Base-by-base conservation (phyloP, 2,797 vertebrate genomes). In the Rhodeus uyekii region DNA sequence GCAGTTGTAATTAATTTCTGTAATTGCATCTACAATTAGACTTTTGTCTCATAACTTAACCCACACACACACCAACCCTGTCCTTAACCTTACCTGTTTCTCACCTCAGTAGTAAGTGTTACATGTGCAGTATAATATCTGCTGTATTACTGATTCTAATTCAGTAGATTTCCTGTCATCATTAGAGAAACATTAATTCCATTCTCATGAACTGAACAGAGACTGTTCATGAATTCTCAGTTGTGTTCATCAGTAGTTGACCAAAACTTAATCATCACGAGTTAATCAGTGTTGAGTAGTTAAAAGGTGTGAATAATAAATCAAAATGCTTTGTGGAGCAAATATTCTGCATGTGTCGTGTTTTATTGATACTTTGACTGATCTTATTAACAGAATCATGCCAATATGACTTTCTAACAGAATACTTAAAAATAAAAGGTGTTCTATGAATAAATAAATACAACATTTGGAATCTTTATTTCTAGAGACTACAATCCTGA, bases 251-350 rank as follows among this genome's bases (percentile, higher is more conserved):
- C 90, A 94, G 92, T 90, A 91, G 91, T 91, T 92, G 89, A 91
- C 90, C 89, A 77, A 39, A 90, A 91, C 90, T 87, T 92, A 89
- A 90, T 87, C 78, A 65, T 84, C 87, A 55, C 83, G 81, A 83
- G 92, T 94, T 93, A 93, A 93, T 93, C 86, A 93, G 87, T 94
- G 89, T 90, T 84, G 80, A 78, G 67, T 64, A 77, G 83, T 87
- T 82, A 81, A 44, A 44, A 69, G 86, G 76, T 90, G 90, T 88
- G 90, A 92, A 90, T 86, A 89, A 91, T 78, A 34, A 53, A 87
- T 90, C 6, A 14, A 82, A 42, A 63, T 65, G 50, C 24, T 80
- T 58, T 88, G 88, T 90, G 88, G 79, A 87, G 36, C 86, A 90
- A 71, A 60, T 64, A 72, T 34, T 80, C 53, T 69, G 36, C 36